Base-by-base conservation (phyloP, 2,888 invertebrate genomes). In the Oscheius sp. region DNA sequence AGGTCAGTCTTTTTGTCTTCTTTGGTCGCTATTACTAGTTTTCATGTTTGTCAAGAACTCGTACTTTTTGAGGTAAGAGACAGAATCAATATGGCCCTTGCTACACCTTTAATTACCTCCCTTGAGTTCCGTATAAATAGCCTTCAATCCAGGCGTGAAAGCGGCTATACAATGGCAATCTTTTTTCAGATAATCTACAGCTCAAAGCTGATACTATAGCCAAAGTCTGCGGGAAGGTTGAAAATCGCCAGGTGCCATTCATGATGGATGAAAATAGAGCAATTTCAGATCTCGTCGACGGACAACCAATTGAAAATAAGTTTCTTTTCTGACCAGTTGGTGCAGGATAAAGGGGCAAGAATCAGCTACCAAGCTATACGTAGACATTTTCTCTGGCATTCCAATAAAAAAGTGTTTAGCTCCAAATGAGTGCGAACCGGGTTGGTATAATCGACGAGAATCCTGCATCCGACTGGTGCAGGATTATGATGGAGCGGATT, bases 291-390 rank as follows among this genome's bases (percentile, higher is more conserved):
- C 6, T 66, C 76, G 1, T 72, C 76, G 2, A 56, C 27, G 0
- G 53, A 56, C 13, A 76, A 74, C 35, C 66, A 41, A 2, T 13
- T 74, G 9, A 55, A 69, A 3, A 35, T 77, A 6, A 43, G 43
- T 49, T 73, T 79, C n/a, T 61, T 61, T 23, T 69, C 76, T 0
- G 79, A 79, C 59, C 72, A 73, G 1, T 21, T 74, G 2, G 27
- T 72, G 23, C 70, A 77, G 29, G 64, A 41, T 21, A 58, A 69
- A 56, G 79, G 79, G 1, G 77, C 72, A 1, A 46, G 69, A 46
- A 23, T 79, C 13, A 74, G 66, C 25, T 74, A 72, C 55, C 68
- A 61, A 23, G 72, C 68, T 49, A 68, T 69, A 21, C 72, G 79
- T 79, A 27, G 72, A 63, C 66, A 21, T 16, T 1, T 18, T 9